Percentiles rank a stretch among this genome's conserved stretches.
These are phyloP conservation scores for Apodemia duryi DNA, from an alignment of 2,888 invertebrate species.

Conservation along the genomic window DNA sequence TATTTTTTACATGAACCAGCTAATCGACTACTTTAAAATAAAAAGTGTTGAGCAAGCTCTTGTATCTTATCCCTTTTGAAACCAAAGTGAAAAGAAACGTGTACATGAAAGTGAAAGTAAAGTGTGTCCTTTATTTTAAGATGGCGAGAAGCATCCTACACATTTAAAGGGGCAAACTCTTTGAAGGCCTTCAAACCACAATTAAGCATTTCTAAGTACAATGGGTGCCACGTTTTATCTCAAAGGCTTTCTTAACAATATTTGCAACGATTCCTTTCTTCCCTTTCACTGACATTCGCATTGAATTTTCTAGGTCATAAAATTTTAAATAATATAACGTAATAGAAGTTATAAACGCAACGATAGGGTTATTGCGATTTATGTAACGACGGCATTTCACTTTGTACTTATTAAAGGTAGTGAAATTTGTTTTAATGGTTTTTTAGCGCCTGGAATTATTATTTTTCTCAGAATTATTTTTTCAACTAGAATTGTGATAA, in stretches of 20 bases:
- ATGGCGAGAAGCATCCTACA: slow-evolving; percentile 39
- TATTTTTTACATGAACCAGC: not conserved
- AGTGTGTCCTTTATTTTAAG: slow-evolving; percentile 56
- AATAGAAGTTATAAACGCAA: not conserved
- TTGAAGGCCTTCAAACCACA: slow-evolving; percentile 62
- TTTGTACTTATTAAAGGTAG: not conserved
- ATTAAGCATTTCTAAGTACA: slow-evolving; percentile 63
- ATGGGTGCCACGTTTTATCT: slow-evolving; percentile 4
- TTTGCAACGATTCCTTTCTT: slow-evolving; percentile 11
- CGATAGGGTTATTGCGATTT: slow-evolving; percentile 4
- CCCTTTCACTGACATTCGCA: slow-evolving; percentile 10
- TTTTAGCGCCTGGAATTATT: not conserved
- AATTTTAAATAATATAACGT: slow-evolving; percentile 4
- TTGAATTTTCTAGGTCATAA: slow-evolving; percentile 8
- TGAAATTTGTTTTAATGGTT: not conserved
- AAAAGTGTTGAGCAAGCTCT: slow-evolving; percentile 13
- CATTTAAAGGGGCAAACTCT: slow-evolving; percentile 48
- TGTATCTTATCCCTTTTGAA: slow-evolving; percentile 9
- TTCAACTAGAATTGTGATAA: too few species aligned
- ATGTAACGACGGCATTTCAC: not conserved
- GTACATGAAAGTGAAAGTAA: slow-evolving; percentile 43
- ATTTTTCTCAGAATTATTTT: too few species aligned
- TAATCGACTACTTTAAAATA: slow-evolving; percentile 7
- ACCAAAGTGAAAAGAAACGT: slow-evolving; percentile 16
- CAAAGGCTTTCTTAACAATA: slow-evolving; percentile 11